phyloP scores from a whole-genome alignment of 1,140 invertebrate genomes.

The Pomacea maculata region DNA sequence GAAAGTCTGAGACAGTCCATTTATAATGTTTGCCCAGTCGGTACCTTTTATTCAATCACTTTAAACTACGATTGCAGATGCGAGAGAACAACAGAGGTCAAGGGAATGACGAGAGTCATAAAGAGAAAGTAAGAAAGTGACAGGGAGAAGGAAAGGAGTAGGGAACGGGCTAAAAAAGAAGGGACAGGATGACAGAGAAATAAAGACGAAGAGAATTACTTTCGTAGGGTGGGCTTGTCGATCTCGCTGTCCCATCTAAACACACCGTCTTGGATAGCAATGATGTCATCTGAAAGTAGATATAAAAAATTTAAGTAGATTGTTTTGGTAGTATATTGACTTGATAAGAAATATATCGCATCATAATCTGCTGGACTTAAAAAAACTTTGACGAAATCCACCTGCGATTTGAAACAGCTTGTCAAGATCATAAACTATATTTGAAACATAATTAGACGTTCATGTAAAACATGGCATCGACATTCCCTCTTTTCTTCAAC shows the following conservation, averaged over 20 bases:
- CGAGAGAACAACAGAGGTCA: background rate
- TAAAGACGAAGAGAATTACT: conserved; percentile 24
- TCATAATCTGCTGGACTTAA: background rate
- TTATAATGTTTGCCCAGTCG: too few relatives aligned
- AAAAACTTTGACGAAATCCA: background rate
- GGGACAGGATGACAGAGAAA: conserved; percentile 32
- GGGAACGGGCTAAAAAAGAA: background rate
- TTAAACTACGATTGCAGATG: too few relatives aligned
- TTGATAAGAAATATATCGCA: background rate
- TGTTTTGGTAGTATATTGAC: background rate
- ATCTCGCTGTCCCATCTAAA: conserved; percentile 4
- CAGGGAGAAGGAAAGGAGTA: conserved; percentile 13
- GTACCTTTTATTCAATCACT: too few relatives aligned
- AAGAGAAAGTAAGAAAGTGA: background rate
- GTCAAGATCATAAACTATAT: background rate
- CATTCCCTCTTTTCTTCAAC: background rate
- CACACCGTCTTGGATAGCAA: background rate
- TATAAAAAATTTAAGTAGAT: background rate
- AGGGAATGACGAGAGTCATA: background rate
- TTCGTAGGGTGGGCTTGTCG: background rate
- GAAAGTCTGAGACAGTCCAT: too few relatives aligned
- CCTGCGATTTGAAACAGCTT: background rate
- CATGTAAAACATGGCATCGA: background rate
- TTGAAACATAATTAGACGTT: background rate
- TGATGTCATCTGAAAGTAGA: background rate